phyloP scores from a whole-genome alignment of 1,140 invertebrate genomes.

The Anthonomus grandis region DNA sequence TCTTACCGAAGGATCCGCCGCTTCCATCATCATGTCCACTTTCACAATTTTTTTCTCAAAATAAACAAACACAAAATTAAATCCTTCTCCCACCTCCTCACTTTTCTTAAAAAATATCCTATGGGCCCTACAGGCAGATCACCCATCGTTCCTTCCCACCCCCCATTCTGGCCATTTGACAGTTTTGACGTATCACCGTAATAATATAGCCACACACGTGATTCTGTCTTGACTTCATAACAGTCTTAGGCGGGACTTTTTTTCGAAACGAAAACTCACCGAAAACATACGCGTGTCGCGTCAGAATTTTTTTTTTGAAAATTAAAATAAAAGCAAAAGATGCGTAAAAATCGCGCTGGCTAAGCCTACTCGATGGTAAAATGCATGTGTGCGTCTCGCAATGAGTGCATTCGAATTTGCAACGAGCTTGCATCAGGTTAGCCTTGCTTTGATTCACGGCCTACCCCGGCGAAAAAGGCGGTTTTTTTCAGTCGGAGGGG shows the following conservation, averaged over 20 bases:
- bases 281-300: background rate
- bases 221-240: constrained; percentile 1
- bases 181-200: constrained; percentile 14
- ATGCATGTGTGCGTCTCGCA: constrained; percentile 29
- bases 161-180: constrained; percentile 9
- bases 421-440: constrained; percentile 25
- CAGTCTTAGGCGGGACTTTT: background rate
- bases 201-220: background rate
- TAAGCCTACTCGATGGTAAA: constrained; percentile 26
- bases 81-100: background rate
- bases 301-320: background rate
- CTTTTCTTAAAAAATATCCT: constrained; percentile 2
- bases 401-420: constrained; percentile 29
- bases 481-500: constrained; percentile 24
- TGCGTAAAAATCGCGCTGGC: constrained; percentile 20
- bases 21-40: constrained; percentile 16
- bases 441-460: constrained; percentile 28
- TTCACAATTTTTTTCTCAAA: constrained; percentile 3
- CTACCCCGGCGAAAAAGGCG: constrained; percentile 28
- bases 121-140: background rate
- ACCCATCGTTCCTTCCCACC: background rate
- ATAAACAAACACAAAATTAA: background rate
- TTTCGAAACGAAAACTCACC: background rate
- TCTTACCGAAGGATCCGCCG: constrained; percentile 19
- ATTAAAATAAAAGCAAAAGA: constrained; percentile 12